Conservation (phyloP, 1,140 invertebrate genomes). For the Lasaia peninsularis region DNA sequence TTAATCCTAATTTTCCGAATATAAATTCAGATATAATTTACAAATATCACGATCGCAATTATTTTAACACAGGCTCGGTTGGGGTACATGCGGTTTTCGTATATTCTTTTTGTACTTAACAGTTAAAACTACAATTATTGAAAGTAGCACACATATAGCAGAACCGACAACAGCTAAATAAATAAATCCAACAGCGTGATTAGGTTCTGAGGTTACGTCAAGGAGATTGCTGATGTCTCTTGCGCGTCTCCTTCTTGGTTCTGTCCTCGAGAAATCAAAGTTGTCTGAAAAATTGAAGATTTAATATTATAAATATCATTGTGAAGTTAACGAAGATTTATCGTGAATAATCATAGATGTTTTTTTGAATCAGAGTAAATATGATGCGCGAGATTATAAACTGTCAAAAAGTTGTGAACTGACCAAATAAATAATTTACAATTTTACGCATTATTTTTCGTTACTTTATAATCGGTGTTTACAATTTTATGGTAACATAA, state of each 20-base stretch:
- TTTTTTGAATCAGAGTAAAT: too few relatives aligned
- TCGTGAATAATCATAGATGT: too few relatives aligned
- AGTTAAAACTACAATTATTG: conserved; percentile 39
- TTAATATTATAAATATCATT: not conserved
- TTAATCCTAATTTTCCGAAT: conserved; percentile 1
- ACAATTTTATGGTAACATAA: too few relatives aligned
- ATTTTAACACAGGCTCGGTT: conserved; percentile 15
- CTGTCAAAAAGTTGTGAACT: too few relatives aligned
- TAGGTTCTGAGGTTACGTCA: conserved; percentile 24
- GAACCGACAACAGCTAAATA: conserved; percentile 46
- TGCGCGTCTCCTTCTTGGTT: conserved; percentile 48
- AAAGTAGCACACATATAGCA: conserved; percentile 33
- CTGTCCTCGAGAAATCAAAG: conserved; percentile 54
- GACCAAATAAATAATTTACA: too few relatives aligned
- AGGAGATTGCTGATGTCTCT: conserved; percentile 42
- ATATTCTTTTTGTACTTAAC: conserved; percentile 34
- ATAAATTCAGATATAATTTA: conserved; percentile 14
- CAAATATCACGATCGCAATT: conserved; percentile 8
- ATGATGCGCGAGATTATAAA: too few relatives aligned
- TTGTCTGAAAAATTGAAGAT: conserved; percentile 42
- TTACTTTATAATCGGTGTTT: too few relatives aligned
- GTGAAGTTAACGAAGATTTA: not conserved
- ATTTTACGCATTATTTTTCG: too few relatives aligned
- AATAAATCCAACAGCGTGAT: conserved; percentile 30
- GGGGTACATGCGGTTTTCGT: not conserved